Conservation (phyloP, 2,797 vertebrate genomes). For the Clarias laeviceps region DNA sequence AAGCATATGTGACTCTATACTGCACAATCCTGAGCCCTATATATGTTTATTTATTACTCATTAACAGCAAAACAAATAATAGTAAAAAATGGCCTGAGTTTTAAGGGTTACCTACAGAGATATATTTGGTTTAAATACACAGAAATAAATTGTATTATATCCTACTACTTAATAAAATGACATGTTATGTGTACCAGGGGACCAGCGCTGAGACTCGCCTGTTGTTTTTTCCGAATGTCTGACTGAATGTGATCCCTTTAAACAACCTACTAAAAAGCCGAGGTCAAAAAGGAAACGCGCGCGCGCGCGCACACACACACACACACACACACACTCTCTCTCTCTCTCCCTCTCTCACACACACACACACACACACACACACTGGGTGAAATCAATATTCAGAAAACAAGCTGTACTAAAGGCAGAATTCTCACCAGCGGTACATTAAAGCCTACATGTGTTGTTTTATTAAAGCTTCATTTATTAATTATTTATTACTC, state of each 20-base stretch:
- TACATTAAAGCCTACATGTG: not conserved
- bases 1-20: too few relatives aligned
- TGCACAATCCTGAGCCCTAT: too few relatives aligned
- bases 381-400: constrained; percentile 44
- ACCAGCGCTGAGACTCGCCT: too few relatives aligned
- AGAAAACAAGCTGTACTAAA: constrained; percentile 1
- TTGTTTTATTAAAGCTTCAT: not conserved
- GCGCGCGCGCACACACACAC: constrained; percentile 13
- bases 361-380: not conserved
- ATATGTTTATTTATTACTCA: too few relatives aligned
- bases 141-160: too few relatives aligned
- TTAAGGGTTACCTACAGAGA: too few relatives aligned
- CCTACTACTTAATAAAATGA: not conserved
- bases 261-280: constrained; percentile 50
- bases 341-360: too few relatives aligned
- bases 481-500: not conserved
- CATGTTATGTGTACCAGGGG: not conserved
- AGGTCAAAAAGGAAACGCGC: constrained; percentile 56
- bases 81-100: too few relatives aligned
- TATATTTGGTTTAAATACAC: not conserved
- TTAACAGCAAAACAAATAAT: too few relatives aligned
- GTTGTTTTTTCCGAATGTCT: constrained; percentile 28
- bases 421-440: too few relatives aligned
- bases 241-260: constrained; percentile 61
- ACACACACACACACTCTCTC: not conserved